These are phyloP conservation scores for Gonioctena quinquepunctata DNA, from an alignment of 1,140 invertebrate species.

Conservation along the genomic window DNA sequence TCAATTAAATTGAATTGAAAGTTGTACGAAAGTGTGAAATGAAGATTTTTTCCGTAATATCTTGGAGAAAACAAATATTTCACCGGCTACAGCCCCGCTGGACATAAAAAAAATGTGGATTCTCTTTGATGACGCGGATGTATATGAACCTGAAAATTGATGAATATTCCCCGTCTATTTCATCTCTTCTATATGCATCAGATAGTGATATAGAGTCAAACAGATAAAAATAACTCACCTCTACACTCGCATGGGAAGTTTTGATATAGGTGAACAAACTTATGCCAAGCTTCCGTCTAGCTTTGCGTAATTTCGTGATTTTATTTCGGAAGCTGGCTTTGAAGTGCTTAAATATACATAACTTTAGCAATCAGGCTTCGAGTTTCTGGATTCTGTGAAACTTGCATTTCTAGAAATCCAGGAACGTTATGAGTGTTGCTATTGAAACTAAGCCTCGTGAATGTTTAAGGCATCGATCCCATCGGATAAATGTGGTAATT, in stretches of 20 bases:
- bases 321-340: conserved; percentile 11
- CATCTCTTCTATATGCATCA: too few species aligned
- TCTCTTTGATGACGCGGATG: too few species aligned
- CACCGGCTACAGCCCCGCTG: too few species aligned
- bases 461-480: background rate
- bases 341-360: conserved; percentile 20
- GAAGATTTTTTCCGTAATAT: background rate
- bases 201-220: background rate
- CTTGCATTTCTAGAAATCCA: background rate
- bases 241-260: background rate
- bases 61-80: too few species aligned
- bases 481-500: background rate
- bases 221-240: background rate
- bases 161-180: background rate
- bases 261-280: background rate
- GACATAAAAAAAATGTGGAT: too few species aligned
- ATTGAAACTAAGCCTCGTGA: conserved; percentile 4
- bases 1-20: too few species aligned
- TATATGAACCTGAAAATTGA: too few species aligned
- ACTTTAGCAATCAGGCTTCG: conserved; percentile 1
- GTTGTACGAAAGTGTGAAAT: background rate
- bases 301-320: background rate
- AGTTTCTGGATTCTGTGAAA: too few species aligned
- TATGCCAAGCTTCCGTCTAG: background rate
- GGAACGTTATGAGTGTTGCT: background rate